A percentile compares a stretch with the other conserved stretches of the same genome.
Evolutionary conservation across 2,888 invertebrate species (phyloP).

Genomic region (Drosophila setosimentum): DNA sequence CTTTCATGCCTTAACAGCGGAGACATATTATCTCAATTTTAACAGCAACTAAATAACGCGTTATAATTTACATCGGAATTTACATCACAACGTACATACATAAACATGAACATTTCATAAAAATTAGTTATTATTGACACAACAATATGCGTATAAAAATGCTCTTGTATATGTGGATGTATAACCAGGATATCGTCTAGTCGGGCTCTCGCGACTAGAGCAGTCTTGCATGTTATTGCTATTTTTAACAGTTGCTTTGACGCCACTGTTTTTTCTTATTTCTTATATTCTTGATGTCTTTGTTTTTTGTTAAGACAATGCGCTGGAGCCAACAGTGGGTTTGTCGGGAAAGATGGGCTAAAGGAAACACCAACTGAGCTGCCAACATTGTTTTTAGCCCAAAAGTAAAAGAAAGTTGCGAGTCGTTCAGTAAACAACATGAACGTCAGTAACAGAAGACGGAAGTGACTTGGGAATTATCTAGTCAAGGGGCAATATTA

Average conservation of each 20-base stretch:
- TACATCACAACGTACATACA: not conserved
- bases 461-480: constrained; percentile 45
- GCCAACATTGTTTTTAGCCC: constrained; percentile 24
- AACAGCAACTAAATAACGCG: not conserved
- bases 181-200: not conserved
- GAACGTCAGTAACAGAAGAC: constrained; percentile 3
- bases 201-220: too few species aligned
- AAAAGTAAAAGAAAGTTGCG: constrained; percentile 8
- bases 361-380: not conserved
- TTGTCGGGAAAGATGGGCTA: not conserved
- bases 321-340: not conserved
- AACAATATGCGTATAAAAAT: not conserved
- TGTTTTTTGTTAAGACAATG: constrained; percentile 12
- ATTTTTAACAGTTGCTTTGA: not conserved
- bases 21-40: not conserved
- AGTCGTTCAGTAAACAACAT: constrained; percentile 28
- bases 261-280: constrained; percentile 1
- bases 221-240: not conserved
- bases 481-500: constrained; percentile 2
- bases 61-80: not conserved
- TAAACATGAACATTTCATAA: not conserved
- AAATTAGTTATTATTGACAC: not conserved
- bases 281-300: not conserved
- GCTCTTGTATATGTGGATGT: not conserved
- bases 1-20: not conserved